These are phyloP conservation scores for Catamblyrhynchus diadema DNA, from an alignment of 2,797 vertebrate genomes.

Conservation along the genomic window DNA sequence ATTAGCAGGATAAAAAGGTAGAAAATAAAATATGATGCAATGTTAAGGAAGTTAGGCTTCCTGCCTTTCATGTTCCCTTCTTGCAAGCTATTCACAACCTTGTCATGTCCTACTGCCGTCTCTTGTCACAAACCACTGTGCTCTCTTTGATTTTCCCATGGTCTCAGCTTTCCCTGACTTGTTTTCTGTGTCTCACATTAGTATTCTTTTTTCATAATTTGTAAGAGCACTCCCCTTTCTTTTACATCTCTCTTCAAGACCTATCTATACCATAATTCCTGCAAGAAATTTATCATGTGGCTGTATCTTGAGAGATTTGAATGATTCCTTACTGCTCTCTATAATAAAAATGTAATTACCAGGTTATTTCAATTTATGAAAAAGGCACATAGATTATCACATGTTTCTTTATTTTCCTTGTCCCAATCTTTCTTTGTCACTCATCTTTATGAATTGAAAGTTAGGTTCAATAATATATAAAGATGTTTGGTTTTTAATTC, in stretches of 20 bases:
- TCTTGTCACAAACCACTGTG: conserved; percentile 38
- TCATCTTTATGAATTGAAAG: not conserved
- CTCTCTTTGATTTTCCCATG: conserved; percentile 46
- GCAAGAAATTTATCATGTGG: not conserved
- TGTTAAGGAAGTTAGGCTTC: conserved; percentile 53
- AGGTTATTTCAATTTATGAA: not conserved
- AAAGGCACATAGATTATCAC: not conserved
- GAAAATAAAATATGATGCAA: conserved; percentile 59
- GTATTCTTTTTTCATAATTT: not conserved
- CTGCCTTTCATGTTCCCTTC: conserved; percentile 50
- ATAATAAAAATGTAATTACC: not conserved
- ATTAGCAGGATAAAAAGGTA: not conserved
- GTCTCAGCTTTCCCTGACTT: conserved; percentile 27
- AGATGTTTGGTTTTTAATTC: not conserved
- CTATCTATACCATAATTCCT: not conserved
- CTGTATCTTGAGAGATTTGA: not conserved
- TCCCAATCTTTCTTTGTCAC: not conserved
- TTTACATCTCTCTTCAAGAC: not conserved
- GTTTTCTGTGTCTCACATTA: not conserved
- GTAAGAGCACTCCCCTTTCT: not conserved
- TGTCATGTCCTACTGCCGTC: conserved; percentile 49
- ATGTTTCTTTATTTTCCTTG: not conserved
- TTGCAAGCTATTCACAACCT: conserved; percentile 52
- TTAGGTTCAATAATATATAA: not conserved
- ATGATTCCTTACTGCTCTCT: not conserved